phyloP scores from a whole-genome alignment of 1,140 invertebrate species.

The Drosophila aff. region DNA sequence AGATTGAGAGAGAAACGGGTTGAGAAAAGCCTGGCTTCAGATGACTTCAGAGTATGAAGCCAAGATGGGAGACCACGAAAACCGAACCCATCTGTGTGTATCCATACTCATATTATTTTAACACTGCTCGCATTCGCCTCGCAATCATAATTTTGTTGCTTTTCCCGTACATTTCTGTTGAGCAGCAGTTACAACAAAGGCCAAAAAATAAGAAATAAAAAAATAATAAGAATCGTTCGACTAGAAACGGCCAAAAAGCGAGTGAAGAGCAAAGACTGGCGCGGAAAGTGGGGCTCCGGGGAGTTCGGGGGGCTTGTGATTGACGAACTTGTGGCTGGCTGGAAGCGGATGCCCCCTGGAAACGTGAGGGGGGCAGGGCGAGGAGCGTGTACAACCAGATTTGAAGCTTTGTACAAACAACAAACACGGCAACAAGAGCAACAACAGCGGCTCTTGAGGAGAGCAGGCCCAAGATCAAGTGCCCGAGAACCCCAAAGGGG shows the following conservation, averaged over 20 bases:
- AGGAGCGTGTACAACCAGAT: conserved; percentile 72
- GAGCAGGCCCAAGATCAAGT: conserved; percentile 71
- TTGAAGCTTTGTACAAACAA: conserved; percentile 82
- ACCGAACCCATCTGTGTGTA: not conserved
- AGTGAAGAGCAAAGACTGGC: conserved; percentile 11
- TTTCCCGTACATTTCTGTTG: conserved; percentile 59
- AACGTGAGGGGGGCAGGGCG: not conserved
- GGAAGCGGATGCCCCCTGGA: conserved; percentile 14
- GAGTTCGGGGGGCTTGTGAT: conserved; percentile 32
- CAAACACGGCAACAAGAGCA: conserved; percentile 61
- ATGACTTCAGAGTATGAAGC: conserved; percentile 27
- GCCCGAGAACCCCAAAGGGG: conserved; percentile 45
- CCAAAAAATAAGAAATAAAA: conserved; percentile 32
- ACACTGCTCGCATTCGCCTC: conserved; percentile 55
- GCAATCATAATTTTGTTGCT: conserved; percentile 35
- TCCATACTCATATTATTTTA: conserved; percentile 40
- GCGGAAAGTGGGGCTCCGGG: not conserved
- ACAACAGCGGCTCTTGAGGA: conserved; percentile 43
- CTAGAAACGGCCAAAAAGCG: conserved; percentile 22
- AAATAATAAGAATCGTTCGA: conserved; percentile 4
- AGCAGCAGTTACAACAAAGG: conserved; percentile 74
- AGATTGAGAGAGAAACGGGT: conserved; percentile 25
- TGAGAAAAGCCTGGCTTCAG: conserved; percentile 46
- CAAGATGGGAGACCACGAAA: conserved; percentile 31
- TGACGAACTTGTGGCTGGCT: conserved; percentile 57